phyloP scores from a whole-genome alignment of 1,140 invertebrate genomes.

The Leptoteleia sp. region DNA sequence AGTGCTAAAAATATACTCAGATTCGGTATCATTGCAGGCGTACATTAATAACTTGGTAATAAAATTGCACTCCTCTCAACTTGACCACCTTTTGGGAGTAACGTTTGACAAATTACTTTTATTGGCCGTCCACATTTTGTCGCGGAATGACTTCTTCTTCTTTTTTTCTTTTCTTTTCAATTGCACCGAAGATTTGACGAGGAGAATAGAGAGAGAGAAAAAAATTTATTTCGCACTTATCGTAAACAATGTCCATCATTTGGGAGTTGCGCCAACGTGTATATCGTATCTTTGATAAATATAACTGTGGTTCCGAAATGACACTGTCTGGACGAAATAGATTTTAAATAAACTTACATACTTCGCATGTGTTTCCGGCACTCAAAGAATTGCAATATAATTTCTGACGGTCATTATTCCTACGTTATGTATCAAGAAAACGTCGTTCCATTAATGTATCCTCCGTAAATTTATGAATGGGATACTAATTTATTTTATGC shows the following conservation, averaged over 20 bases:
- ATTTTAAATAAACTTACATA: slow-evolving; percentile 56
- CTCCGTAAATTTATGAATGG: slow-evolving; percentile 19
- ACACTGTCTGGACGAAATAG: slow-evolving; percentile 53
- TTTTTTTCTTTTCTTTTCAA: no score
- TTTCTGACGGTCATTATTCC: slow-evolving; percentile 35
- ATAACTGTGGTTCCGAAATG: slow-evolving; percentile 53
- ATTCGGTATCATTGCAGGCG: slow-evolving; percentile 37
- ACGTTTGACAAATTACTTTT: no score
- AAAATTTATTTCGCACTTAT: neutral
- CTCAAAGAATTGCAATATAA: slow-evolving; percentile 13
- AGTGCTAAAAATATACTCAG: slow-evolving; percentile 48
- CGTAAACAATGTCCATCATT: slow-evolving; percentile 42
- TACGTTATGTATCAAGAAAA: neutral
- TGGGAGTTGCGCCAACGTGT: slow-evolving; percentile 42
- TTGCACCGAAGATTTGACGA: no score
- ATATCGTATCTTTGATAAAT: slow-evolving; percentile 32
- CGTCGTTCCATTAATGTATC: slow-evolving; percentile 6
- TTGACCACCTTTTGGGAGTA: slow-evolving; percentile 4
- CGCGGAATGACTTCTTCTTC: no score
- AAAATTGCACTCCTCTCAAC: slow-evolving; percentile 15
- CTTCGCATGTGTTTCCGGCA: slow-evolving; percentile 37
- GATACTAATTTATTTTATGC: no score
- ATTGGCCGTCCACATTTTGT: no score
- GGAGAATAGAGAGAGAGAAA: neutral
- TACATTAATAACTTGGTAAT: slow-evolving; percentile 35